Evolutionary conservation across 2,888 invertebrate genomes (phyloP), one percentile per base, ranked within the genome.

Genomic region (Xestia c-nigrum): DNA sequence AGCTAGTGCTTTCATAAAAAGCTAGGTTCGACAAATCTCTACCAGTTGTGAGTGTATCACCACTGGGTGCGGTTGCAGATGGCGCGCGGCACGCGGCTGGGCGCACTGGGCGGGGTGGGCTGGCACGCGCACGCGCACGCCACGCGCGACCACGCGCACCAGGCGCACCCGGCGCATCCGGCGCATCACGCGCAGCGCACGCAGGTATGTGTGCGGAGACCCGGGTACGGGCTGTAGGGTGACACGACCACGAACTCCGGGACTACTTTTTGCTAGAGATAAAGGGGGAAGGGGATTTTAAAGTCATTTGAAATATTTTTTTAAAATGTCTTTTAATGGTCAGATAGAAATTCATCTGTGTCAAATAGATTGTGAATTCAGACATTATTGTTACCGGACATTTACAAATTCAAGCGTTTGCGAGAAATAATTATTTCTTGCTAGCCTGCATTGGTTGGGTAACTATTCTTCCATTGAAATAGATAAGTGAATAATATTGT

Each of bases 61-160:
- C 31, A 31, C 31, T 31, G 31, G 31, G 1, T 31, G 31, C 31
- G 40, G 7, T 43, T 55, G 0, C 92, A 96, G 95, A 95, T 96
- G 95, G 91, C 94, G 38, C 95, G 96, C 40, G 93, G 94, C 86
- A 94, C 95, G 1, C 93, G 96, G 3, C 91, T 96, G 66, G 91
- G 93, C 83, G 92, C 94, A 70, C 91, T 96, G 72, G 93, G 95
- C 81, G 94, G 94, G 78, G 93, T 92, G 84, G 94, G 94, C 86
- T 92, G 94, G 87, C 95, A 95, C 92, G 90, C 94, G 78, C 94
- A 92, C 85, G 59, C 72, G 59, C 86, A 88, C 88, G 55, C 71
- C 86, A 88, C 88, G 76, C 88, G 84, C 50, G 83, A 82, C 68
- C 87, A 76, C 81, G 70, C 84, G 59, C 88, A 88, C 3, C 31